These are phyloP conservation scores for Hipparchia sbordonii DNA, from an alignment of 2,888 invertebrate species.

Conservation along the genomic window DNA sequence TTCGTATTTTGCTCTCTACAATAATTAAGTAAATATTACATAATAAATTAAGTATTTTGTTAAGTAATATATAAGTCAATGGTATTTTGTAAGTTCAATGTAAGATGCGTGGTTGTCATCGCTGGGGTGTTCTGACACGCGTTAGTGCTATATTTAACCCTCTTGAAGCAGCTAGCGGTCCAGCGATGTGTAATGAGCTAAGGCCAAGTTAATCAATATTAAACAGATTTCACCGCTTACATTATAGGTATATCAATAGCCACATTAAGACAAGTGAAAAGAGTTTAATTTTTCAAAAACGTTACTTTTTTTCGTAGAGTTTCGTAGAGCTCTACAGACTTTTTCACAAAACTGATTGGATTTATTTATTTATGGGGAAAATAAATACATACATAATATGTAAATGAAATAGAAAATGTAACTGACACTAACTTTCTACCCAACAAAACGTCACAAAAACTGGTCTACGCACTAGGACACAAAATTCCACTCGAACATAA, in stretches of 20 bases:
- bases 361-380: background rate
- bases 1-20: too few relatives aligned
- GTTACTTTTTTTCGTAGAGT: background rate
- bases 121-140: constrained; percentile 57
- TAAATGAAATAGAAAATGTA: background rate
- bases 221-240: constrained; percentile 15
- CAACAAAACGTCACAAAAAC: constrained; percentile 41
- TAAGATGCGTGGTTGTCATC: constrained; percentile 43
- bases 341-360: constrained; percentile 22
- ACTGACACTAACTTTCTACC: constrained; percentile 44
- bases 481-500: constrained; percentile 40
- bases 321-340: background rate
- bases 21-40: too few relatives aligned
- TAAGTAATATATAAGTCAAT: too few relatives aligned
- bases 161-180: constrained; percentile 46
- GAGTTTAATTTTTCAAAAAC: background rate
- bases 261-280: background rate
- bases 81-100: constrained; percentile 12
- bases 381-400: background rate
- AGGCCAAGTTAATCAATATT: constrained; percentile 65
- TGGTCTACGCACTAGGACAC: constrained; percentile 27
- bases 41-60: too few relatives aligned
- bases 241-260: background rate
- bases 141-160: constrained; percentile 69
- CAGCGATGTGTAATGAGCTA: constrained; percentile 66